Evolutionary conservation across 1,140 invertebrate species (phyloP).

Genomic region (Drosophila chauvacae): DNA sequence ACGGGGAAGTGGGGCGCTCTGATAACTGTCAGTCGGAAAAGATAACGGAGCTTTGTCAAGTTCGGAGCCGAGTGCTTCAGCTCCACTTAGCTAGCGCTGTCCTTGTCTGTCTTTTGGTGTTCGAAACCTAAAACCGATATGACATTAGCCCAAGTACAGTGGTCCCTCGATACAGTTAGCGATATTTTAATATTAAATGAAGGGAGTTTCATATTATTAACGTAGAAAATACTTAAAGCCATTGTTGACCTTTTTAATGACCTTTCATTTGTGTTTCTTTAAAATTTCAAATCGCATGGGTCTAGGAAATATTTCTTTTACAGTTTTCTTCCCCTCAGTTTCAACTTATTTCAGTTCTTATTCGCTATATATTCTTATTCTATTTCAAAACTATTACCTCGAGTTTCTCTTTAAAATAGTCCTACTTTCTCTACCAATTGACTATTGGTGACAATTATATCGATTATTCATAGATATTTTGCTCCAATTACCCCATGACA

Average conservation of each 20-base stretch:
- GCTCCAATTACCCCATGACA: background rate
- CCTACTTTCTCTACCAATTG: background rate
- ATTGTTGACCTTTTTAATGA: background rate
- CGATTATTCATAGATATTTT: background rate
- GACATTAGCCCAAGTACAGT: constrained; percentile 63
- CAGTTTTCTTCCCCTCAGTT: too few species aligned
- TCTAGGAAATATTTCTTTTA: too few species aligned
- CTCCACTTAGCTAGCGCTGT: constrained; percentile 20
- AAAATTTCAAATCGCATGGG: too few species aligned
- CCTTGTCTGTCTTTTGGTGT: constrained; percentile 31
- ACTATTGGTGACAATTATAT: background rate
- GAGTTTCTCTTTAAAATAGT: too few species aligned
- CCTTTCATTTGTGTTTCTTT: too few species aligned
- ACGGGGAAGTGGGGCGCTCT: constrained; percentile 8
- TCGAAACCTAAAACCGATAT: constrained; percentile 65
- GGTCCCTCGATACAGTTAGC: background rate
- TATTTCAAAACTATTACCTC: background rate
- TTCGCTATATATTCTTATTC: too few species aligned
- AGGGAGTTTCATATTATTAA: background rate
- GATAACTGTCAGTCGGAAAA: constrained; percentile 62
- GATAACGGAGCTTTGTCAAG: constrained; percentile 73
- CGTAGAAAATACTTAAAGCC: background rate
- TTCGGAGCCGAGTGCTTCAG: constrained; percentile 48
- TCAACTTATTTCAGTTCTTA: too few species aligned
- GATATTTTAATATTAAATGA: background rate